Evolutionary conservation across 2,113 vertebrate species (phyloP), one percentile per base, ranked within the genome.

Genomic region (Sphaerodactylus townsendi): DNA sequence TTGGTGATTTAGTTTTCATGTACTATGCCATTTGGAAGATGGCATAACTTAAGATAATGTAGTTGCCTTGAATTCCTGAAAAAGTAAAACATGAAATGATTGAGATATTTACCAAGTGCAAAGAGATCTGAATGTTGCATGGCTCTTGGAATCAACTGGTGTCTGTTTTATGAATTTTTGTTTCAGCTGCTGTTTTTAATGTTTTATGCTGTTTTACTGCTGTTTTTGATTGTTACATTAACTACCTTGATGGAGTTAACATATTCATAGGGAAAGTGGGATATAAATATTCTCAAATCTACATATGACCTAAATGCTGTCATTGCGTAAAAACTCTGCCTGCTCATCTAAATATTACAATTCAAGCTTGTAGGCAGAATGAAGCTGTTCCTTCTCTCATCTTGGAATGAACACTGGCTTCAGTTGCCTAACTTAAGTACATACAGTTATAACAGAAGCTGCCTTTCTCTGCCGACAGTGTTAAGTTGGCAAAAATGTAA

Each of bases 381-480:
- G 8, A 33, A 74, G 10, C 39, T 72, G 28, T 64, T 35, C 25
- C 23, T 73, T 56, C 10, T n/a, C 37, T 70, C 28, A 23, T 74
- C 37, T 62, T 15, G 53, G 48, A 77, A 77, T 56, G 28, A 81
- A 81, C 8, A 77, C 19, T 68, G 35, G 48, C 71, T 66, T 56
- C 39, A 44, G 64, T 79, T 90, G 41, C 66, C 65, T 90, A 81
- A 88, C 81, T 81, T 33, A 71, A 10, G 53, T 85, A 41, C 2
- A 0, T 3, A 48, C 84, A 81, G 25, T 62, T n/a, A 1, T 41
- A 82, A 81, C 35, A 50, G 80, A 65, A 78, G 25, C 39, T 41
- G 72, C 50, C 79, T 87, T 81, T 68, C 68, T 81, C 64, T 17
- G 1, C 15, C 66, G 71, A 74, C 78, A 41, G 72, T 48, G 35